phyloP scores from a whole-genome alignment of 2,888 invertebrate genomes.

The Nemurella pictetii region DNA sequence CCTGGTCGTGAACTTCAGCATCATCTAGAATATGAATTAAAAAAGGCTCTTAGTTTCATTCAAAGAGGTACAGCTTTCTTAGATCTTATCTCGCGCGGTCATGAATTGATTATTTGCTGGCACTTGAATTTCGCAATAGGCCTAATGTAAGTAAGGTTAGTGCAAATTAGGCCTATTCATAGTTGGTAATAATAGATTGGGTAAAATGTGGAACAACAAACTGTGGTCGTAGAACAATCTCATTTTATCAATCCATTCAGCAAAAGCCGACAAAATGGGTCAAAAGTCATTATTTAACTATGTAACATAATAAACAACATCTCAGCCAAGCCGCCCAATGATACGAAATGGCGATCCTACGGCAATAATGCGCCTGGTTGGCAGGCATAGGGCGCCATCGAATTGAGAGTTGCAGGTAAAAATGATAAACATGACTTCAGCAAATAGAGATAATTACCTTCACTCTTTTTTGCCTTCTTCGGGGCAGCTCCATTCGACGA shows the following conservation, averaged over 20 bases:
- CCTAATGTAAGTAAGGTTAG: neutral
- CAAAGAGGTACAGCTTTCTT: neutral
- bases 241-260: neutral
- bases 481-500: slow-evolving; percentile 47
- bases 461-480: slow-evolving; percentile 49
- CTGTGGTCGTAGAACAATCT: neutral
- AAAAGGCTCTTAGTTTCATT: neutral
- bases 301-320: neutral
- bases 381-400: slow-evolving; percentile 23
- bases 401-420: neutral
- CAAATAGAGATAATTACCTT: slow-evolving; percentile 35
- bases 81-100: too few species aligned
- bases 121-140: neutral
- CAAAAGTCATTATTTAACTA: neutral
- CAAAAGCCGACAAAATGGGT: neutral
- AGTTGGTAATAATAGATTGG: neutral
- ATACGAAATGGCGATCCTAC: slow-evolving; percentile 31
- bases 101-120: neutral
- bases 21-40: neutral
- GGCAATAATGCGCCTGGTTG: slow-evolving; percentile 25
- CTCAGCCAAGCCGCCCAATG: slow-evolving; percentile 8
- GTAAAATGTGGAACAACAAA: neutral
- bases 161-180: neutral
- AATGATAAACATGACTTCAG: neutral
- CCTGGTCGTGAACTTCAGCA: slow-evolving; percentile 52